These are phyloP conservation scores for Mustela lutreola DNA, from an alignment of 2,113 vertebrate genomes.

Conservation along the genomic window DNA sequence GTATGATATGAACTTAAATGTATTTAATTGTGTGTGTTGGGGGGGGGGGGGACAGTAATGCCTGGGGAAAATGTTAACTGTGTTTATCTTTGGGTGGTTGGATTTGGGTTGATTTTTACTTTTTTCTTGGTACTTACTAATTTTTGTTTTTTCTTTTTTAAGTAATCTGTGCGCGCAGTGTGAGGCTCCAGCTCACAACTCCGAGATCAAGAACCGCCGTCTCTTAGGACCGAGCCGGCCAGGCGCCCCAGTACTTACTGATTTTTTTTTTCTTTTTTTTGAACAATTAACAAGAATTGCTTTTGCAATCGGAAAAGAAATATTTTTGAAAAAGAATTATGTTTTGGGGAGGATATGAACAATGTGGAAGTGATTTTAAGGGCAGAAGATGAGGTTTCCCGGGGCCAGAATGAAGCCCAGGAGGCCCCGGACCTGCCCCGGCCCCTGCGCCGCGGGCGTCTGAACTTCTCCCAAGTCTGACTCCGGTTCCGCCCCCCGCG, in stretches of 20 bases:
- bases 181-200: neutral
- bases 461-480: neutral
- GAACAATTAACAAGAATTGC: neutral
- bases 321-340: neutral
- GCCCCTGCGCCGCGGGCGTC: fast-evolving
- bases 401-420: neutral
- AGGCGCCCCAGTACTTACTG: neutral
- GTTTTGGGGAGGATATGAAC: neutral
- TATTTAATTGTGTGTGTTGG: too few relatives aligned
- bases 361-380: neutral
- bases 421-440: neutral
- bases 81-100: neutral
- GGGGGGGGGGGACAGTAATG: neutral
- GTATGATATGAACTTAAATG: neutral
- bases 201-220: neutral
- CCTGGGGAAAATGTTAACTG: neutral
- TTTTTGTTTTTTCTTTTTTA: neutral
- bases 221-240: neutral
- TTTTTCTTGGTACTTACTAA: neutral
- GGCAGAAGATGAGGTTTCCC: neutral
- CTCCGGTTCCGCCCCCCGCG: neutral
- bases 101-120: neutral
- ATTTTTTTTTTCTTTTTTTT: neutral
- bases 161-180: neutral
- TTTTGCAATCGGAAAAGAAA: neutral